Evolutionary conservation across 2,113 vertebrate species (phyloP), one percentile per base, ranked within the genome.

Genomic region (Hypocryptadius cinnamomeus): DNA sequence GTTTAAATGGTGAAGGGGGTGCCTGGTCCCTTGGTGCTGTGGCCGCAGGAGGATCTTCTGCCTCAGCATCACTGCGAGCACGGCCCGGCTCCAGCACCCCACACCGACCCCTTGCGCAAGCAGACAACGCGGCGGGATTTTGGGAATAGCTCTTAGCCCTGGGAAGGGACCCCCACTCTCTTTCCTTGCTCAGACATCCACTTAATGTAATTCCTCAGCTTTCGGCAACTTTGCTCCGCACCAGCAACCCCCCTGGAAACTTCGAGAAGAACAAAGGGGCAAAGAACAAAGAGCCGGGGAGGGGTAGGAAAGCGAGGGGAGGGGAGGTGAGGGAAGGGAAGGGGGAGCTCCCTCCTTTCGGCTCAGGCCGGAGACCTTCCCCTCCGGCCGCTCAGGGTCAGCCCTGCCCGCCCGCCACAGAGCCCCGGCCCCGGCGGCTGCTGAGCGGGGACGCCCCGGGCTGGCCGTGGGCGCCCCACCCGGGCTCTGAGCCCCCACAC

Each of bases 261-360:
- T 91, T 85, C 7, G 51, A 87, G 35, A 70, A 87, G 84, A 91
- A 94, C 94, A 96, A 96, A 92, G 78, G 61, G 91, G 80, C 72
- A 68, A 93, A 87, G 94, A 92, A 94, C 93, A 95, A 95, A 93
- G 95, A 66, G 77, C 42, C 15, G 30, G 10, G 56, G 15, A 57
- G 9, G 9, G 35, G 21, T 15, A 21, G 35, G n/a, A 24, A 22
- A 15, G 39, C 47, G 24, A 66, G 4, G 18, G 5, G 3, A 44
- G 33, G 35, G 22, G 5, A 61, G 15, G 21, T n/a, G 12, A 66
- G 4, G 15, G 5, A 3, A 50, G 39, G 33, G 23, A 8, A 60
- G 17, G 27, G 40, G 27, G 61, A 47, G 28, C 31, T 70, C 20
- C 22, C 76, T 23, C 3, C 11, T 50, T 44, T 85, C 15, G 33